Evolutionary conservation across 2,113 vertebrate genomes (phyloP).

Genomic region (Solea solea): DNA sequence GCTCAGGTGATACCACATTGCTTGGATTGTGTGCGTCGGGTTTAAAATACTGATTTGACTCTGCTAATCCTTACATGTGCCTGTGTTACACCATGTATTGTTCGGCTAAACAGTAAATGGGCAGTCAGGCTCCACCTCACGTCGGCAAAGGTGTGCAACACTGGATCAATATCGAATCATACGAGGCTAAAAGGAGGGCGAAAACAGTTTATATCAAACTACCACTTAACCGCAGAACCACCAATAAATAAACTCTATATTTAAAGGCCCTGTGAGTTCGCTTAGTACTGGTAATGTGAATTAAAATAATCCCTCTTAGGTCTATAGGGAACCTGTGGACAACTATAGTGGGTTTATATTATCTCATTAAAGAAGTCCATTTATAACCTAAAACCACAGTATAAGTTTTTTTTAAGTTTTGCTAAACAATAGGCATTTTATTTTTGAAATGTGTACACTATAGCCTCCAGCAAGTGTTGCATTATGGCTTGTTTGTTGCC

Average conservation of each 20-base stretch:
- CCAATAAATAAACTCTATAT: conserved; percentile 15
- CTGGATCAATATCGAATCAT: conserved; percentile 7
- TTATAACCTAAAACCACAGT: too few species aligned
- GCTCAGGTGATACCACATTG: conserved; percentile 40
- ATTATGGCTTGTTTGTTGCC: too few species aligned
- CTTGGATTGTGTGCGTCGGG: conserved; percentile 28
- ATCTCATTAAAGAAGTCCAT: neutral
- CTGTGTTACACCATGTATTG: conserved; percentile 19
- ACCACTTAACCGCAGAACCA: conserved; percentile 3
- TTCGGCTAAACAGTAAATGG: conserved; percentile 10
- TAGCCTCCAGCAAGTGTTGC: too few species aligned
- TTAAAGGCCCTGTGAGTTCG: neutral
- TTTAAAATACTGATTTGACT: conserved; percentile 32
- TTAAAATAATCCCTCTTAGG: neutral
- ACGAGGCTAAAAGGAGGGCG: neutral
- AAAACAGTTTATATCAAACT: conserved; percentile 20
- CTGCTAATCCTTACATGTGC: conserved; percentile 28
- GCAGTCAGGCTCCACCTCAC: conserved; percentile 15
- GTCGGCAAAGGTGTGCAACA: conserved; percentile 2
- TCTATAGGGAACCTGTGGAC: neutral
- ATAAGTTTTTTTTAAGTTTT: too few species aligned
- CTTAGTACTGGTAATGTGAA: neutral
- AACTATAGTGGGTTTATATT: neutral
- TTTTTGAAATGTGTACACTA: too few species aligned
- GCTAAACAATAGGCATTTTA: too few species aligned